These are phyloP conservation scores for Ochropleura leucogaster DNA, from an alignment of 2,888 invertebrate species.

Conservation along the genomic window DNA sequence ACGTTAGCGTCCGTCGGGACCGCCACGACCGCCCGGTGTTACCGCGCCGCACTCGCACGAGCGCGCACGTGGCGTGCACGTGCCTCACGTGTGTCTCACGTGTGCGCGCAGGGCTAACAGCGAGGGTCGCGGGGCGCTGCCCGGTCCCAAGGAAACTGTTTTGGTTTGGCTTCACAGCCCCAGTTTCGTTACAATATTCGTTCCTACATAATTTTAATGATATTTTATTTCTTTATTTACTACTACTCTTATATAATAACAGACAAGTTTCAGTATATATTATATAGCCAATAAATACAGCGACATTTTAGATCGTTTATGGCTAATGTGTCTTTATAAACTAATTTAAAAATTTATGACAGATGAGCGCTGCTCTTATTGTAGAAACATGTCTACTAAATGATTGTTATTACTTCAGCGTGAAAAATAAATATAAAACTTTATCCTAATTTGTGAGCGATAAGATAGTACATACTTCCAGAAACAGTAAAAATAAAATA, in stretches of 20 bases:
- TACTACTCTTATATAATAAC: conserved; percentile 72
- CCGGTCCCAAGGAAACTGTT: conserved; percentile 76
- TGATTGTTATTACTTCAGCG: conserved; percentile 17
- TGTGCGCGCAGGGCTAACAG: conserved; percentile 9
- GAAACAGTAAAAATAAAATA: conserved; percentile 68
- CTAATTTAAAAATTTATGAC: conserved; percentile 55
- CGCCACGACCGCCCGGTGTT: conserved; percentile 68
- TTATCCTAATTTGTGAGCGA: conserved; percentile 77
- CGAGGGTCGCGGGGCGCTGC: conserved; percentile 64
- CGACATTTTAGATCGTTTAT: conserved; percentile 62
- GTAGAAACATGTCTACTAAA: conserved; percentile 34
- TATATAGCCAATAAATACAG: conserved; percentile 63
- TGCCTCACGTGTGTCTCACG: not conserved
- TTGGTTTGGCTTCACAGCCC: conserved; percentile 88
- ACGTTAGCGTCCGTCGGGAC: conserved; percentile 79
- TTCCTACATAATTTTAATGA: conserved; percentile 80
- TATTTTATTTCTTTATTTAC: conserved; percentile 68
- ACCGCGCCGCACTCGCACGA: not conserved
- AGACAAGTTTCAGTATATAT: conserved; percentile 68
- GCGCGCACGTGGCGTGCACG: not conserved
- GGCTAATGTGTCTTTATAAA: conserved; percentile 58
- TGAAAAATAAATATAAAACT: conserved; percentile 55
- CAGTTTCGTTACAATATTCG: conserved; percentile 79
- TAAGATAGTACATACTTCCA: conserved; percentile 69
- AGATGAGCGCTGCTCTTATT: conserved; percentile 58